These are phyloP conservation scores for Actinemys pallida DNA, from an alignment of 2,113 vertebrate species.

Conservation along the genomic window DNA sequence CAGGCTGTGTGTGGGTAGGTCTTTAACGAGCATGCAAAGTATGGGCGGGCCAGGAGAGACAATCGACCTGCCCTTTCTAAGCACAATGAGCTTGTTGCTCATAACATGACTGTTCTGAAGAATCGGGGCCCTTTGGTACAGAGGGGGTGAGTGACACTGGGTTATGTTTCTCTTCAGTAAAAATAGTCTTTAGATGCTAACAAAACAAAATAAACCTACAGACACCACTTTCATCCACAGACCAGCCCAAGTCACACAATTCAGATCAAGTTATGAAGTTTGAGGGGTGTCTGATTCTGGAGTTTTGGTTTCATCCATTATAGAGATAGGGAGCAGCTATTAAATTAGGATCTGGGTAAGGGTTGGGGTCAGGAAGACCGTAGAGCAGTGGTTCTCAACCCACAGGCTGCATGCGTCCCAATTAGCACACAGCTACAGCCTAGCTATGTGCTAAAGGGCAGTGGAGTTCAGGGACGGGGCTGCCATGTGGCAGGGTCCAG, in stretches of 20 bases:
- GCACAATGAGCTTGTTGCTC: rapidly evolving
- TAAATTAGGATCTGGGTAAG: rapidly evolving
- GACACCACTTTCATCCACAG: not conserved
- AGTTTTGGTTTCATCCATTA: rapidly evolving
- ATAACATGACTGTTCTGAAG: not conserved
- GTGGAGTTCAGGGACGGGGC: too few relatives aligned
- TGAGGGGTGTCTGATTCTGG: not conserved
- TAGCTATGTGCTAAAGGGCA: too few relatives aligned
- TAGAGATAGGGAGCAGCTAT: not conserved
- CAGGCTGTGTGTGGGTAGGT: not conserved
- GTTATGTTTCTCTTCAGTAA: not conserved
- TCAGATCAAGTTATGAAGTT: rapidly evolving
- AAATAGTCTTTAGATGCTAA: rapidly evolving
- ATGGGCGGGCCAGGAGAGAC: not conserved
- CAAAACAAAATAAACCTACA: not conserved
- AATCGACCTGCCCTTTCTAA: not conserved
- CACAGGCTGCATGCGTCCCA: too few relatives aligned
- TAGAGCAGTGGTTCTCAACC: too few relatives aligned
- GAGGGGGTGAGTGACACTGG: not conserved
- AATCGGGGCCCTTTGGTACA: not conserved
- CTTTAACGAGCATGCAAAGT: rapidly evolving
- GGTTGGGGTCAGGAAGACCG: not conserved
- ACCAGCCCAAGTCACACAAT: not conserved
- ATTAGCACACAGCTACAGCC: too few relatives aligned
- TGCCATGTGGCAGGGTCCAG: too few relatives aligned